Base-by-base conservation (phyloP, 2,888 invertebrate species). In the Drosophila cracens region DNA sequence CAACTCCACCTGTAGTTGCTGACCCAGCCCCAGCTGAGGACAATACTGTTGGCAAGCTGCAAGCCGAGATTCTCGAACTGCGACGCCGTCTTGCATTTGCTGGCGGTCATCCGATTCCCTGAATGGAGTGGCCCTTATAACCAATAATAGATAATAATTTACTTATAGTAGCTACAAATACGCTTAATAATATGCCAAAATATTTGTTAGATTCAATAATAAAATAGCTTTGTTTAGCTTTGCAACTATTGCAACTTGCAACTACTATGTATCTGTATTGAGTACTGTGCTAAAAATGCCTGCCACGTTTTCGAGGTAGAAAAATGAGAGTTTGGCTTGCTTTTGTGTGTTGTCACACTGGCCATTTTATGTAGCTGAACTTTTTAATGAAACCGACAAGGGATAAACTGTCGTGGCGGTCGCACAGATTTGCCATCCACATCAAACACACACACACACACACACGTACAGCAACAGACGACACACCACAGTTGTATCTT, bases 51-150 rank as follows among this genome's bases (percentile, higher is more conserved):
- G 83, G 85, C n/a, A 79, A 89, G 61, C 82, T 92, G 65, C 90
- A 91, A 46, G 83, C 82, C 4, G 92, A 92, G 70, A 71, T 92
- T 48, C 64, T 78, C 5, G 83, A 90, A 48, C 66, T 92, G 61
- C 77, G 87, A 8, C 91, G 91, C n/a, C 87, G 83, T 2, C 91
- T 92, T 13, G 91, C 87, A 2, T 76, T 80, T 29, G 76, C 91
- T 2, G 82, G 83, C 46, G 86, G 82, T 0, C 8, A 81, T 1
- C 2, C 18, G 25, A 4, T 6, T 4, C 11, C 18, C 13, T 54
- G 27, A 54, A 38, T 27, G 11, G 34, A 27, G 3, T 54, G 11
- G 11, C 10, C 11, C 4, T 18, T 10, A 3, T 18, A 52, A n/a
- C 34, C 6, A 16, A 25, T 1, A 34, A 25, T 49, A 18, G 18